Conservation (phyloP, 2,888 invertebrate genomes). For the Hemithea aestivaria region DNA sequence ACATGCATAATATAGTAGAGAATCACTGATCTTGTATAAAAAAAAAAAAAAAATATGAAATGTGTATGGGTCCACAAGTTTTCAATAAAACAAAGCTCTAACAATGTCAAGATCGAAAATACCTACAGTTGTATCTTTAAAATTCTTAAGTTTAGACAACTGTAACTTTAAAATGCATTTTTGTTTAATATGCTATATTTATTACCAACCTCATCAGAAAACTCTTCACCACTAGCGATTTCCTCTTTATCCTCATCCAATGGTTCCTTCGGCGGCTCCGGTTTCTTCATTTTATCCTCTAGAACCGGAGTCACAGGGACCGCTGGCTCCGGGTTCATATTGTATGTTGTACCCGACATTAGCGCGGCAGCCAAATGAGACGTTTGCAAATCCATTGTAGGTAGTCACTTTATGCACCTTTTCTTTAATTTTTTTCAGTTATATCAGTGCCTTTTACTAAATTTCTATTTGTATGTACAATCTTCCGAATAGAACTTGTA, state of each 20-base stretch:
- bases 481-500: no score
- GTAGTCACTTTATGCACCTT: background rate
- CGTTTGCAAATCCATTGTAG: constrained; percentile 65
- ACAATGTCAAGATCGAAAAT: no score
- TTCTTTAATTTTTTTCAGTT: background rate
- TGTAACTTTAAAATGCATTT: no score
- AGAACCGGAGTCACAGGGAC: constrained; percentile 22
- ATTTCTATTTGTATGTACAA: no score
- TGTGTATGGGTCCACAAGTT: no score
- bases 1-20: no score
- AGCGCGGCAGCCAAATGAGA: constrained; percentile 72
- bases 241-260: constrained; percentile 68
- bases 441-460: no score
- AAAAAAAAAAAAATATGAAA: no score
- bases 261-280: constrained; percentile 45
- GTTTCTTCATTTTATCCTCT: constrained; percentile 54
- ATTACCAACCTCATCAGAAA: constrained; percentile 60
- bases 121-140: no score
- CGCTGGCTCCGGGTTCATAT: constrained; percentile 30
- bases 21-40: no score
- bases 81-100: no score
- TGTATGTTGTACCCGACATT: constrained; percentile 61
- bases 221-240: constrained; percentile 67
- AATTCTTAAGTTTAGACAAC: no score
- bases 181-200: background rate